Base-by-base conservation (phyloP, 2,113 vertebrate species). In the Gavialis gangeticus region DNA sequence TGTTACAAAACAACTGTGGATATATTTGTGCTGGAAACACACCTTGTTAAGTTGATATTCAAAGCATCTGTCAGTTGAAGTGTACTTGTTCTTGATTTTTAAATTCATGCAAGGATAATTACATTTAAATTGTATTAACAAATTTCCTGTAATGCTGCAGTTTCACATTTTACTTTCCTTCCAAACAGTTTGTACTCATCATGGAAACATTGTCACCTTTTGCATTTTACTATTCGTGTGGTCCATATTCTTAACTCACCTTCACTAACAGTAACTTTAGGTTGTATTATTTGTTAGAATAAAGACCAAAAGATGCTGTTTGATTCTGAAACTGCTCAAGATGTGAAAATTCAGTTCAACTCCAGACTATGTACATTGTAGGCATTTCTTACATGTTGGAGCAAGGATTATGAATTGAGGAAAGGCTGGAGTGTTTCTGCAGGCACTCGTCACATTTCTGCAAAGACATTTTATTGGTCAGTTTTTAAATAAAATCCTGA, bases 81-180 rank as follows among this genome's bases (percentile, higher is more conserved):
- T 54, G 89, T 95, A 55, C 88, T 67, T 95, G 88, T 94, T 97
- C 71, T 87, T 55, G 66, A 27, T 80, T 85, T 83, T 92, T 85
- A 34, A 67, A 76, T 18, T 91, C 80, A 37, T 30, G 1, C 67
- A 55, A 84, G 75, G 90, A 60, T 78, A 80, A 27, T 79, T 6
- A 79, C 80, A 2, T 79, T 94, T 93, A 55, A 91, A 78, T 93
- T 3, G 34, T 86, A 79, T 95, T 95, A 94, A 94, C 91, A 56
- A 75, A 75, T 16, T n/a, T 96, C 95, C 96, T 97, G 83, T 95
- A 96, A 97, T 97, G 96, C 97, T 97, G 97, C 97, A 95, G 92
- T 93, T 94, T 78, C 95, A 92, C 86, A 10, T 75, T 89, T 73
- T 94, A 54, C 69, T 95, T 93, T 95, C 94, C 86, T 91, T 93